A percentile compares a stretch with the other conserved stretches of the same genome.
These are phyloP conservation scores for Holcopasites calliopsidis DNA, from an alignment of 1,140 invertebrate species.

Conservation along the genomic window DNA sequence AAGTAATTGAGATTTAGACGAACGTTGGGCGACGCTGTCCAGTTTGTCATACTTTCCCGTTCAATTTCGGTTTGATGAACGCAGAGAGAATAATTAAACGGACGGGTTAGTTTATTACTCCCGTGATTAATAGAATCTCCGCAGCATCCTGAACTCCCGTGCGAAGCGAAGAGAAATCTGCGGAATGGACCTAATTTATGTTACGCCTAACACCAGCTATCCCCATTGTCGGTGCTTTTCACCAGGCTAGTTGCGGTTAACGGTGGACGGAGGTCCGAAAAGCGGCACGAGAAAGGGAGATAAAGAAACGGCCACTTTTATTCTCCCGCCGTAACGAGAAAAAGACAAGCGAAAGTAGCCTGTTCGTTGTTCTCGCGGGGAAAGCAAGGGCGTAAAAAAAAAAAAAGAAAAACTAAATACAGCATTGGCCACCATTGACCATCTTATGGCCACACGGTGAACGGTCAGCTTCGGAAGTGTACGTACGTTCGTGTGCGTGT, in stretches of 20 bases:
- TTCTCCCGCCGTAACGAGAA: not conserved
- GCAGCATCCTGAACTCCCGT: not conserved
- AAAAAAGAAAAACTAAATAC: not conserved
- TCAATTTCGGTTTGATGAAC: too few relatives aligned
- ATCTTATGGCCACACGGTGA: constrained; percentile 34
- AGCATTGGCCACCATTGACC: constrained; percentile 21
- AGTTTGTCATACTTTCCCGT: too few relatives aligned
- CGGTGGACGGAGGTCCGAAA: constrained; percentile 1
- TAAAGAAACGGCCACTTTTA: not conserved
- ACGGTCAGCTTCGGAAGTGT: not conserved
- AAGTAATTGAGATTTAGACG: not conserved
- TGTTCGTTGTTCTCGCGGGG: constrained; percentile 15
- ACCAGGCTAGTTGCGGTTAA: constrained; percentile 27
- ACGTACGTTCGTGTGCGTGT: not conserved
- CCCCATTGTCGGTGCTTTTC: constrained; percentile 34
- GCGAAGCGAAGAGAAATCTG: not conserved
- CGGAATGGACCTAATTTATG: not conserved
- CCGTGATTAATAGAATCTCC: constrained; percentile 12
- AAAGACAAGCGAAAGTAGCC: constrained; percentile 8
- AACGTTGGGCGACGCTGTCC: too few relatives aligned
- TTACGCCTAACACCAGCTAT: constrained; percentile 15
- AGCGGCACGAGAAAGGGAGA: not conserved
- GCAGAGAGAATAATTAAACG: not conserved
- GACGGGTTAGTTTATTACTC: not conserved
- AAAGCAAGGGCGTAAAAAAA: not conserved